phyloP scores from a whole-genome alignment of 1,140 invertebrate species.

The Ylistrum balloti region DNA sequence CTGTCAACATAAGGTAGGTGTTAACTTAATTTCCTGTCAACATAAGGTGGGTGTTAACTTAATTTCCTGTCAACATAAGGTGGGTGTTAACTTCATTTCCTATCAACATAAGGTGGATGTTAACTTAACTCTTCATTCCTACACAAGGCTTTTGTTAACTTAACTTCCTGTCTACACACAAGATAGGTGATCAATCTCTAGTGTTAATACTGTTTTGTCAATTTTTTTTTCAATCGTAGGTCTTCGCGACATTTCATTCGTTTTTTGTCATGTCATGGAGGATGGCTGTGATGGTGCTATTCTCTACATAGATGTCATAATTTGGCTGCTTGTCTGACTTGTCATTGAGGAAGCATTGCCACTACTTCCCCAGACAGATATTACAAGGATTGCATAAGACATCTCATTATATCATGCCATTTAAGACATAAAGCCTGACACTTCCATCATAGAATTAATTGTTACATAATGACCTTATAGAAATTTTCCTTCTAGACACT shows the following conservation, averaged over 20 bases:
- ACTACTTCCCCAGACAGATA: background rate
- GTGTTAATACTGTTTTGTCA: background rate
- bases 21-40: background rate
- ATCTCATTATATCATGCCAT: background rate
- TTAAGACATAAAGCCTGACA: background rate
- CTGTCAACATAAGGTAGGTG: too few relatives aligned
- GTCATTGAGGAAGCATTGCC: background rate
- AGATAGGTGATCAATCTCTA: too few relatives aligned
- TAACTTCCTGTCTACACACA: too few relatives aligned
- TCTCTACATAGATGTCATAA: background rate
- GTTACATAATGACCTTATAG: background rate
- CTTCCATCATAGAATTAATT: background rate
- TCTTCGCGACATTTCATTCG: background rate
- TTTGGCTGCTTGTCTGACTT: background rate
- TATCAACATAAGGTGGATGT: too few relatives aligned
- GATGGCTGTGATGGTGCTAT: background rate
- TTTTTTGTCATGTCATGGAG: background rate
- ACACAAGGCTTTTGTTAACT: too few relatives aligned
- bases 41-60: background rate
- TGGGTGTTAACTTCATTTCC: too few relatives aligned
- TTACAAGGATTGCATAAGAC: background rate
- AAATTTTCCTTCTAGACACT: background rate
- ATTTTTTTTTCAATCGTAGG: background rate
- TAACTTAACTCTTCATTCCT: too few relatives aligned
- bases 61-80: background rate